A percentile compares a stretch with the other conserved stretches of the same genome.
phyloP scores from a whole-genome alignment of 2,888 invertebrate genomes.

The Scaeva pyrastri region DNA sequence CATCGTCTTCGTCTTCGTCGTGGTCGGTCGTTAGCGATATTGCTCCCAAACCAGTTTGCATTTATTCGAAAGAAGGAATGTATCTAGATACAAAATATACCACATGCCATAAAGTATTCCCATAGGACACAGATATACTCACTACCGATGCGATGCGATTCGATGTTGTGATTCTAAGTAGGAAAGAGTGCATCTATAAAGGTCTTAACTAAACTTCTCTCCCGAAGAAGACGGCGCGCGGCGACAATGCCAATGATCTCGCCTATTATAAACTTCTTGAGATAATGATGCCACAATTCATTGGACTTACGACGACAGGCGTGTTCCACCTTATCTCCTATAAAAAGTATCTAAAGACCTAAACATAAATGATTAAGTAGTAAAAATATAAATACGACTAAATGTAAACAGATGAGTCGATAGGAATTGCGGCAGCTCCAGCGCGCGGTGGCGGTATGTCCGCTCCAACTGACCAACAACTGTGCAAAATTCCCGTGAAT shows the following conservation, averaged over 20 bases:
- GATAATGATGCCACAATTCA: constrained; percentile 41
- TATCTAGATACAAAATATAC: not conserved
- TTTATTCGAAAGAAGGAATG: not conserved
- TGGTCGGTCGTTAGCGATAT: not conserved
- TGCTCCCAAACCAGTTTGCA: constrained; percentile 11
- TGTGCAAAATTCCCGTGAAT: constrained; percentile 37
- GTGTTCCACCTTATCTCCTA: constrained; percentile 31
- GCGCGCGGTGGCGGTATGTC: not conserved
- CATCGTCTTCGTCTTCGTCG: too few species aligned
- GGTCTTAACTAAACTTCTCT: constrained; percentile 9
- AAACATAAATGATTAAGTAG: constrained; percentile 32
- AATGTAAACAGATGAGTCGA: constrained; percentile 28
- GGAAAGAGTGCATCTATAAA: too few species aligned
- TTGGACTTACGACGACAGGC: not conserved
- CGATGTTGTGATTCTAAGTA: not conserved
- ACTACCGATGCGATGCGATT: too few species aligned
- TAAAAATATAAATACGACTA: constrained; percentile 31
- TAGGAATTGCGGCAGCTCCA: too few species aligned
- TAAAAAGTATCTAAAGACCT: constrained; percentile 14
- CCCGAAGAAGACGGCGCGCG: too few species aligned
- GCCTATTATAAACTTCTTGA: constrained; percentile 28
- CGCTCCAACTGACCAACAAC: constrained; percentile 25
- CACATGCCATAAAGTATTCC: constrained; percentile 22
- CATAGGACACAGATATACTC: constrained; percentile 18
- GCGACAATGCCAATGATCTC: constrained; percentile 24